Conservation (phyloP, 2,888 invertebrate genomes). For the Andricus curvator region DNA sequence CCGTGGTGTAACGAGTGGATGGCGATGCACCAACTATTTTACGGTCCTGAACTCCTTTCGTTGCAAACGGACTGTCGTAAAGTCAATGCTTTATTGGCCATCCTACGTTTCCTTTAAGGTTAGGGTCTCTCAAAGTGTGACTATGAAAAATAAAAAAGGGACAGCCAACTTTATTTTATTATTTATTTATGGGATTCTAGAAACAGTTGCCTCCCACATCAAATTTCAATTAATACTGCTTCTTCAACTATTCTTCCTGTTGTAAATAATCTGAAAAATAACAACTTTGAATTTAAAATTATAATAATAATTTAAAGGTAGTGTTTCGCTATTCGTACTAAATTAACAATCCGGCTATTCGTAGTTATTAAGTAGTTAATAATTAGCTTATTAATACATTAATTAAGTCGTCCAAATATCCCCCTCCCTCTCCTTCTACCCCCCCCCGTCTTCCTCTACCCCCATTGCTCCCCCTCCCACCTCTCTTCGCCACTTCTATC, state of each 20-base stretch:
- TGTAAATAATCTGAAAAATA: background rate
- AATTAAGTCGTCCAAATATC: too few relatives aligned
- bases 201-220: background rate
- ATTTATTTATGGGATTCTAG: background rate
- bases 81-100: slow-evolving; percentile 35
- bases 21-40: slow-evolving; percentile 51
- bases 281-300: background rate
- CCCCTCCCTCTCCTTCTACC: too few relatives aligned
- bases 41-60: slow-evolving; percentile 48
- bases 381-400: too few relatives aligned
- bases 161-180: slow-evolving; percentile 8
- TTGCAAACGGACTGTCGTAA: slow-evolving; percentile 45
- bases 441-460: too few relatives aligned
- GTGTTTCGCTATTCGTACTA: too few relatives aligned
- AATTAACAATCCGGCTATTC: too few relatives aligned
- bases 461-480: too few relatives aligned
- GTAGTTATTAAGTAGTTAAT: too few relatives aligned
- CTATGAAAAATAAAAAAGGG: slow-evolving; percentile 5
- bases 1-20: slow-evolving; percentile 51
- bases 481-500: too few relatives aligned
- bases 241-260: background rate
- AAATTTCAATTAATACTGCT: background rate
- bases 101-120: background rate
- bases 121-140: background rate
- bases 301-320: too few relatives aligned